These are phyloP conservation scores for Panagrolaimus sp. DNA, from an alignment of 1,140 invertebrate genomes.

Conservation along the genomic window DNA sequence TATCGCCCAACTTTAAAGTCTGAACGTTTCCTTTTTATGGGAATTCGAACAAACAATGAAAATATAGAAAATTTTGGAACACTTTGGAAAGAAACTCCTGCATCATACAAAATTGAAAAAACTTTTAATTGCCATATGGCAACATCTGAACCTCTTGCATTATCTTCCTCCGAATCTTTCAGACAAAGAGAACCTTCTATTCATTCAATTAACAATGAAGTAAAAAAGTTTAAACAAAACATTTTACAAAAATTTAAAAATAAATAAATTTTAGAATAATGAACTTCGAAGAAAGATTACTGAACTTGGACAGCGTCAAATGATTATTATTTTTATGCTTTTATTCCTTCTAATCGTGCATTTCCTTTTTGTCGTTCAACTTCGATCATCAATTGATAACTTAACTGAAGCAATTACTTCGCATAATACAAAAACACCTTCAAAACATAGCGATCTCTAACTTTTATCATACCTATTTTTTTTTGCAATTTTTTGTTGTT, in stretches of 20 bases:
- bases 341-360: background rate
- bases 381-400: background rate
- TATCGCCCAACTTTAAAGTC: background rate
- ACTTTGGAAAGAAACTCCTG: background rate
- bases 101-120: background rate
- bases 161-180: too few relatives aligned
- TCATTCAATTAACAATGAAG: background rate
- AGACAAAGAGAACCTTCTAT: too few relatives aligned
- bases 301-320: conserved; percentile 9
- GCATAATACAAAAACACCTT: background rate
- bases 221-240: background rate
- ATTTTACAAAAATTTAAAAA: background rate
- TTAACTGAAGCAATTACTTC: background rate
- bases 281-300: background rate
- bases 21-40: conserved; percentile 9
- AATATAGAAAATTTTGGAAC: background rate
- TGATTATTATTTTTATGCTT: conserved; percentile 8
- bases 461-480: too few relatives aligned
- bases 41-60: conserved; percentile 2
- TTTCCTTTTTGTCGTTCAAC: conserved; percentile 5
- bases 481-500: background rate
- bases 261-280: background rate
- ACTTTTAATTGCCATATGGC: background rate
- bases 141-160: too few relatives aligned
- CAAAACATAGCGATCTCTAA: background rate